Conservation (phyloP, 2,888 invertebrate genomes). For the Papilio demoleus region DNA sequence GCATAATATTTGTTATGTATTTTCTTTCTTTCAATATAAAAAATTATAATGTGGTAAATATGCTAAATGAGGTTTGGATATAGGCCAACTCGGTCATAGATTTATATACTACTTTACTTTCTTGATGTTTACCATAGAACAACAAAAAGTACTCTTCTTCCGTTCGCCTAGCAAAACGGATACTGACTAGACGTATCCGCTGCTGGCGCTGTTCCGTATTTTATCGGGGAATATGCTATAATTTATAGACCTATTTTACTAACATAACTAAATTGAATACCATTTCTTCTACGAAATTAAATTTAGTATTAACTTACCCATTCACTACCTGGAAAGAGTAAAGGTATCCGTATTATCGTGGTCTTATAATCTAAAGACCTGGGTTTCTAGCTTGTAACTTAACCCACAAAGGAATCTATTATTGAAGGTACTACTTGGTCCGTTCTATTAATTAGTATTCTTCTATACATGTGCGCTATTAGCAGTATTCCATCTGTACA, state of each 20-base stretch:
- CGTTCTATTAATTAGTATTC: neutral
- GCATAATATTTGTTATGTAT: neutral
- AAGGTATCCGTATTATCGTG: too few relatives aligned
- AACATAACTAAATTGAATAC: slow-evolving; percentile 25
- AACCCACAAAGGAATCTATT: too few relatives aligned
- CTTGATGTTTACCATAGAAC: slow-evolving; percentile 38
- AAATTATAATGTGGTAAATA: slow-evolving; percentile 9
- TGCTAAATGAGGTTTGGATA: slow-evolving; percentile 24
- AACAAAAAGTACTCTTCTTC: slow-evolving; percentile 40
- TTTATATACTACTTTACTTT: slow-evolving; percentile 36
- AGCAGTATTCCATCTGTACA: neutral
- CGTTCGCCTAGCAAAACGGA: slow-evolving; percentile 36
- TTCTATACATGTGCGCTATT: neutral
- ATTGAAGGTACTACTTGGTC: too few relatives aligned
- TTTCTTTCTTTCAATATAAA: neutral
- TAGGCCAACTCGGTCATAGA: slow-evolving; percentile 36
- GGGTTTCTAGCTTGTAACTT: too few relatives aligned
- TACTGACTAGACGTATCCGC: slow-evolving; percentile 39
- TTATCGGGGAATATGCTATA: slow-evolving; percentile 34
- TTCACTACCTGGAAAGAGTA: neutral
- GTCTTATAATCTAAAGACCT: too few relatives aligned
- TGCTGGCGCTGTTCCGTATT: slow-evolving; percentile 34
- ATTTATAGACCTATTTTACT: slow-evolving; percentile 31
- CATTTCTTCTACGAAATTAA: neutral
- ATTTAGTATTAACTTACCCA: neutral